Conservation (phyloP, 2,797 vertebrate species). For the Chaunax sp. region DNA sequence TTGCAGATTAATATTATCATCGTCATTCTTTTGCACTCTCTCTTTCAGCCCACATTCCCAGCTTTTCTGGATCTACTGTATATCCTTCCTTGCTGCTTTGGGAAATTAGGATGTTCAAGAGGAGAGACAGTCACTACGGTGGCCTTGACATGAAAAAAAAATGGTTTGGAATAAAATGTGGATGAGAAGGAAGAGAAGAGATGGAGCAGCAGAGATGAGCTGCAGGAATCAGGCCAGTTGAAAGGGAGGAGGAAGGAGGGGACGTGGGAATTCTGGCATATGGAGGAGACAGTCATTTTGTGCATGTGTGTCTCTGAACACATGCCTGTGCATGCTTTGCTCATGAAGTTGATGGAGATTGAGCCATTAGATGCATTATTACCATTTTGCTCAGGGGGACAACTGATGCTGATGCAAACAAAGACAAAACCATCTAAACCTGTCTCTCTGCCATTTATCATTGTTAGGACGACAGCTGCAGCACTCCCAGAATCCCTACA, state of each 20-base stretch:
- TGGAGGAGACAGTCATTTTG: constrained; percentile 23
- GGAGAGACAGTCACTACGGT: constrained; percentile 36
- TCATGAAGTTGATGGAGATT: constrained; percentile 74
- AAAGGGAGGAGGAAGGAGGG: constrained; percentile 20
- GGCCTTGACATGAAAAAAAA: constrained; percentile 47
- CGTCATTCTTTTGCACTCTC: background rate
- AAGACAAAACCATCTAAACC: constrained; percentile 65
- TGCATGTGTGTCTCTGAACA: background rate
- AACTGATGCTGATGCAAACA: constrained; percentile 58
- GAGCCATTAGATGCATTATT: constrained; percentile 79
- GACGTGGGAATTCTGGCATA: constrained; percentile 15
- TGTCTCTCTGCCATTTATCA: constrained; percentile 68
- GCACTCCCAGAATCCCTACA: constrained; percentile 51
- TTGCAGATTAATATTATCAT: too few relatives aligned
- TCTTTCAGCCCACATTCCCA: background rate
- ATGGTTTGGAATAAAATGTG: constrained; percentile 34
- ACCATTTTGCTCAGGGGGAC: constrained; percentile 68
- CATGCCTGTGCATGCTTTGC: constrained; percentile 33
- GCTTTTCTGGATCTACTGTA: constrained; percentile 24
- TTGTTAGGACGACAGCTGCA: constrained; percentile 69
- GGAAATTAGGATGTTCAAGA: constrained; percentile 34
- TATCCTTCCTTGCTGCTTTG: constrained; percentile 40
- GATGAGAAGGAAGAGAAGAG: background rate
- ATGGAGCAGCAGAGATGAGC: background rate
- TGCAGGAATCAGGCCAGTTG: constrained; percentile 17